Evolutionary conservation across 2,888 invertebrate genomes (phyloP).

Genomic region (Sesia bembeciformis): DNA sequence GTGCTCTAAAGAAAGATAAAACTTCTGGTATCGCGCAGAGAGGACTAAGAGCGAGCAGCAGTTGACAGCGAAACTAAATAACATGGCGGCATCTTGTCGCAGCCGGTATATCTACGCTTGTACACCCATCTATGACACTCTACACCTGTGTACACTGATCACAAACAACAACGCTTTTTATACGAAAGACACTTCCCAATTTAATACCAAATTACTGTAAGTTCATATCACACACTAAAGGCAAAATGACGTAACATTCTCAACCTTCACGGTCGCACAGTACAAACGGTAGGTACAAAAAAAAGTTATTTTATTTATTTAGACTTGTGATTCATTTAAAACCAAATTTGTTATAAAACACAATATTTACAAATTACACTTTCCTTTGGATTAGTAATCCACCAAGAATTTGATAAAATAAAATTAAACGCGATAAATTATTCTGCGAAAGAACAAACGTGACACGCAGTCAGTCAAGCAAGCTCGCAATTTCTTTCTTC

Average conservation of each 20-base stretch:
- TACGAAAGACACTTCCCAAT: slow-evolving; percentile 40
- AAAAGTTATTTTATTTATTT: slow-evolving; percentile 24
- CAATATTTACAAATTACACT: slow-evolving; percentile 28
- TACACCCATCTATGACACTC: slow-evolving; percentile 35
- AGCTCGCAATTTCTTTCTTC: slow-evolving; percentile 25
- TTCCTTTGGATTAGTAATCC: slow-evolving; percentile 22
- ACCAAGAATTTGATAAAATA: slow-evolving; percentile 29
- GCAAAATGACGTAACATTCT: slow-evolving; percentile 73
- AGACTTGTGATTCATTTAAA: slow-evolving; percentile 4
- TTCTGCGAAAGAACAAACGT: slow-evolving; percentile 63
- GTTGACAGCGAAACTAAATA: slow-evolving; percentile 71
- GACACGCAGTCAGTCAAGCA: slow-evolving; percentile 73
- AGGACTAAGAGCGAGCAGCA: slow-evolving; percentile 35
- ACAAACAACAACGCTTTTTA: slow-evolving; percentile 30
- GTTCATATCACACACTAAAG: slow-evolving; percentile 61
- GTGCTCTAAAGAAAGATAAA: slow-evolving; percentile 21
- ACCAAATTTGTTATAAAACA: slow-evolving; percentile 14
- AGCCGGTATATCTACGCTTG: slow-evolving; percentile 56
- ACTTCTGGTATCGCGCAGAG: slow-evolving; percentile 4
- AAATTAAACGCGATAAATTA: slow-evolving; percentile 56
- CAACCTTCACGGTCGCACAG: slow-evolving; percentile 73
- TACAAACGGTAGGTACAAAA: slow-evolving; percentile 36
- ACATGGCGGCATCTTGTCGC: slow-evolving; percentile 71
- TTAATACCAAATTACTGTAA: slow-evolving; percentile 39
- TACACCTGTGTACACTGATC: slow-evolving; percentile 33